These are phyloP conservation scores for Pantherophis alleghaniensis DNA, from an alignment of 2,797 vertebrate species.

Conservation along the genomic window DNA sequence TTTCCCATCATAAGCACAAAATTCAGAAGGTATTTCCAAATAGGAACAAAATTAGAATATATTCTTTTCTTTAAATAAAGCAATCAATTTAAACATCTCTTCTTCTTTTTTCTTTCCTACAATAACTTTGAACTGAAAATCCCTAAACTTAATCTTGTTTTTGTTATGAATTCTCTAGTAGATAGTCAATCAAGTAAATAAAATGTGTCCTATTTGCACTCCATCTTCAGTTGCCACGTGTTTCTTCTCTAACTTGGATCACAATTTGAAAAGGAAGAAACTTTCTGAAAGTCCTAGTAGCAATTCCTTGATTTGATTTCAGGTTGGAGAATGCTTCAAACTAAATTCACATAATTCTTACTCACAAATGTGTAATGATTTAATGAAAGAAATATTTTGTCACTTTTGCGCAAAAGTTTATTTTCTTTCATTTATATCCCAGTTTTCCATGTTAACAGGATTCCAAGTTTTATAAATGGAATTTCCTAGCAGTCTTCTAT, in stretches of 20 bases:
- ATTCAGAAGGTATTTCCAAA: not conserved
- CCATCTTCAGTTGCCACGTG: not conserved
- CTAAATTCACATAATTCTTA: not conserved
- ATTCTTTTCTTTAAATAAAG: not conserved
- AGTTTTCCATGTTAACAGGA: not conserved
- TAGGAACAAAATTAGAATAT: not conserved
- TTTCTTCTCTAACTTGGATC: not conserved
- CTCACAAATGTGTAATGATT: not conserved
- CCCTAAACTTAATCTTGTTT: not conserved
- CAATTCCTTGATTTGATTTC: not conserved
- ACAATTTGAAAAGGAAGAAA: not conserved
- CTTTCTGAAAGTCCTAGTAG: not conserved
- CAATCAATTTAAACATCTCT: not conserved
- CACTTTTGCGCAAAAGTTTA: not conserved
- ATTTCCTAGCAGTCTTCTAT: not conserved
- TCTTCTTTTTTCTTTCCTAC: not conserved
- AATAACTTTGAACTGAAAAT: rapidly evolving
- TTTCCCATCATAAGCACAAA: not conserved
- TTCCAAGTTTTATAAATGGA: not conserved
- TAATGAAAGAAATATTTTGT: not conserved
- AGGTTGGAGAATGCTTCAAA: not conserved
- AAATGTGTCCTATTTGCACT: not conserved
- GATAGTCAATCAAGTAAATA: not conserved
- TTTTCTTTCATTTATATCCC: not conserved
- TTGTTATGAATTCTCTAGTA: not conserved